phyloP scores from a whole-genome alignment of 2,797 vertebrate species.

The Buphagus erythrorhynchus region DNA sequence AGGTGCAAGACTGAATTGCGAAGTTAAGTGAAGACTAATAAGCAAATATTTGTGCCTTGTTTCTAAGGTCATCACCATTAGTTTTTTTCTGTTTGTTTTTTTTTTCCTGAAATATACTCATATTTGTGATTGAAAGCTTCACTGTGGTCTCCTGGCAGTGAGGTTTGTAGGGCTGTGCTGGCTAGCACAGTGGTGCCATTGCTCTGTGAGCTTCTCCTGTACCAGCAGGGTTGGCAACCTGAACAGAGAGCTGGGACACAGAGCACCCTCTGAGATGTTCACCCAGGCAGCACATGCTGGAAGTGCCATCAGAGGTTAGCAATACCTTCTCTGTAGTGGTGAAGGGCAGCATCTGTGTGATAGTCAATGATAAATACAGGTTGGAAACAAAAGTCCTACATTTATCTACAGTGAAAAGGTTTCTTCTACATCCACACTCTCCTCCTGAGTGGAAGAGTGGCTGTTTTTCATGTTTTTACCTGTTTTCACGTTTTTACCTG shows the following conservation, averaged over 20 bases:
- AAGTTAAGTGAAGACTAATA: not conserved
- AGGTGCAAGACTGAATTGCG: not conserved
- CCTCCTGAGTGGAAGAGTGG: not conserved
- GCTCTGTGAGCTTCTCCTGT: not conserved
- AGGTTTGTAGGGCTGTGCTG: not conserved
- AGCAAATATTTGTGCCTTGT: not conserved
- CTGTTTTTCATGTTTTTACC: not conserved
- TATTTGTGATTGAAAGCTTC: not conserved
- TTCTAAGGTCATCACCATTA: not conserved
- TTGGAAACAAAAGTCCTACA: not conserved
- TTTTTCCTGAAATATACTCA: not conserved
- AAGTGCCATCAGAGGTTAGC: not conserved
- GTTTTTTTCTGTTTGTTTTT: not conserved
- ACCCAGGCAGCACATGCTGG: accelerated
- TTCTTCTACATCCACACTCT: not conserved
- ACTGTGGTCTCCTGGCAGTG: not conserved
- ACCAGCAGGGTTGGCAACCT: accelerated
- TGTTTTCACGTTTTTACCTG: no score
- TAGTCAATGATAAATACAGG: not conserved
- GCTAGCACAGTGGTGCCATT: accelerated
- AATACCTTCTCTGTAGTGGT: not conserved
- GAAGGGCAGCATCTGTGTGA: not conserved
- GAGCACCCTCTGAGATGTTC: not conserved
- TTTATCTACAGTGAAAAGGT: not conserved
- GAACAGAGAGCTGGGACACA: not conserved